Evolutionary conservation across 2,888 invertebrate species (phyloP).

Genomic region (Polyommatus iphigenia): DNA sequence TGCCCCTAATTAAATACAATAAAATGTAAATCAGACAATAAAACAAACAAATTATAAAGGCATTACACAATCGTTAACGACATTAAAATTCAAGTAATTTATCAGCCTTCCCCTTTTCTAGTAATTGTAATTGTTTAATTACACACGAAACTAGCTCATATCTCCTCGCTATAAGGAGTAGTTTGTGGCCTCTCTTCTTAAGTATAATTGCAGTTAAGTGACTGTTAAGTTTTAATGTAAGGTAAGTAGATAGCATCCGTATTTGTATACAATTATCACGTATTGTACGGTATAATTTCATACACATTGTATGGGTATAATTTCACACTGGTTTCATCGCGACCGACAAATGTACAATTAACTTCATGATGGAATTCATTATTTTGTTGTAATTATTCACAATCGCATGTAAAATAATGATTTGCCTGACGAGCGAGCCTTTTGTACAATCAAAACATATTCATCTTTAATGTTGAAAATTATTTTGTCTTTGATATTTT

Average conservation of each 20-base stretch:
- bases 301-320: slow-evolving; percentile 56
- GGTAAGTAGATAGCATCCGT: slow-evolving; percentile 70
- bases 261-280: slow-evolving; percentile 66
- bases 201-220: slow-evolving; percentile 72
- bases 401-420: slow-evolving; percentile 39
- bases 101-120: slow-evolving; percentile 69
- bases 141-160: slow-evolving; percentile 40
- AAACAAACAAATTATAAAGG: slow-evolving; percentile 77
- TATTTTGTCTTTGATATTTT: background rate
- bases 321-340: slow-evolving; percentile 57
- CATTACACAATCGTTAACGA: slow-evolving; percentile 65
- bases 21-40: slow-evolving; percentile 71
- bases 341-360: slow-evolving; percentile 55
- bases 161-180: slow-evolving; percentile 42
- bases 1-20: slow-evolving; percentile 66
- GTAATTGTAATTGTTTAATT: slow-evolving; percentile 39
- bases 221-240: slow-evolving; percentile 74
- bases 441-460: slow-evolving; percentile 25
- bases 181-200: slow-evolving; percentile 44
- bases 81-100: slow-evolving; percentile 72
- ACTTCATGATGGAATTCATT: slow-evolving; percentile 50
- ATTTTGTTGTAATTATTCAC: slow-evolving; percentile 51
- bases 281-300: slow-evolving; percentile 61
- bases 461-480: slow-evolving; percentile 2
- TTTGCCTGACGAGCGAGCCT: slow-evolving; percentile 34